A percentile compares a stretch with the other conserved stretches of the same genome.
Conservation (phyloP, 2,797 vertebrate species). For the Xenops minutus region DNA sequence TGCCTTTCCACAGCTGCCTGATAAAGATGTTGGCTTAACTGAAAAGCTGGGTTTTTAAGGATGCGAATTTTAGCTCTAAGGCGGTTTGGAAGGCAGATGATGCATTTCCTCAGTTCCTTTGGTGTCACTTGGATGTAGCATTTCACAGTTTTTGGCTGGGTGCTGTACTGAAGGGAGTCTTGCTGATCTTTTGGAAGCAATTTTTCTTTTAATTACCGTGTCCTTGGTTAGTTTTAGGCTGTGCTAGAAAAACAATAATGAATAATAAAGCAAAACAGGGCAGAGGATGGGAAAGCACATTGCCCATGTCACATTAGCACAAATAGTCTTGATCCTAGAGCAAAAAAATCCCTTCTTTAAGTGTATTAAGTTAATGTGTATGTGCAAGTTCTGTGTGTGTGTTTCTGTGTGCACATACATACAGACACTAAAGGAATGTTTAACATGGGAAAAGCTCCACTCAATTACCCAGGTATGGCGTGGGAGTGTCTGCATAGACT, state of each 20-base stretch:
- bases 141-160: background rate
- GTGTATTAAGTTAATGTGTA: background rate
- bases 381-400: background rate
- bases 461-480: background rate
- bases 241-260: background rate
- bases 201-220: background rate
- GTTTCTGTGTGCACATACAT: background rate
- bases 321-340: background rate
- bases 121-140: background rate
- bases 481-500: background rate
- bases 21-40: background rate
- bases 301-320: background rate
- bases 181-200: background rate
- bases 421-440: background rate
- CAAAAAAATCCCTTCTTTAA: background rate
- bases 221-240: background rate
- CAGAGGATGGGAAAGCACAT: background rate
- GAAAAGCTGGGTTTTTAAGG: background rate
- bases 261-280: background rate
- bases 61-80: constrained; percentile 9
- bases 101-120: background rate
- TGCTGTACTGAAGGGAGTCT: background rate
- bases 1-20: background rate
- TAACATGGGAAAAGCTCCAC: background rate
- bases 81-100: background rate